phyloP scores from a whole-genome alignment of 2,888 invertebrate species.

The Coelopa pilipes region DNA sequence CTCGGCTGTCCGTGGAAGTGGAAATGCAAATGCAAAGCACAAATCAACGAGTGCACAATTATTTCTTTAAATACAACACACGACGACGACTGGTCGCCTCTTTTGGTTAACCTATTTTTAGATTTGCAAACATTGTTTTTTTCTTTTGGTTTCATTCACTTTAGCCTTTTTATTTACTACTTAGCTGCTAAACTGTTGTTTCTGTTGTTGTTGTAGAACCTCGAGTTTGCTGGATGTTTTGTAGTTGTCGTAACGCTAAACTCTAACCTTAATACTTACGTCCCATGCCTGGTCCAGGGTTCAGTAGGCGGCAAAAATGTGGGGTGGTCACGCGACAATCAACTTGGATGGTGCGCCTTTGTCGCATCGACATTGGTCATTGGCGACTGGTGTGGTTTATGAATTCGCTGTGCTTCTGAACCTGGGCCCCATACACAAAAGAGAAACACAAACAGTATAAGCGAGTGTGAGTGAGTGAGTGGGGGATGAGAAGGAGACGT shows the following conservation, averaged over 20 bases:
- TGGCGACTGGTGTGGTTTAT: conserved; percentile 61
- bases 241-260: conserved; percentile 26
- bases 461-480: no score
- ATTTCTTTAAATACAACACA: no score
- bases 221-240: conserved; percentile 26
- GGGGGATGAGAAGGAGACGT: no score
- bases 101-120: no score
- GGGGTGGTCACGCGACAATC: conserved; percentile 67
- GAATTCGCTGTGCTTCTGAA: conserved; percentile 65
- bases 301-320: conserved; percentile 66
- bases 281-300: conserved; percentile 64
- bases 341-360: conserved; percentile 55
- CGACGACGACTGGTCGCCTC: no score
- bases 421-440: conserved; percentile 50
- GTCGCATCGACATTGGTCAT: conserved; percentile 67
- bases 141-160: neutral
- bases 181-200: neutral
- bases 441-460: neutral
- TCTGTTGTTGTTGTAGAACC: conserved; percentile 15
- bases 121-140: no score
- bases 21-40: no score
- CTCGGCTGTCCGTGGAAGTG: no score
- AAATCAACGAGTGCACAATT: no score
- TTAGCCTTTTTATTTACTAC: neutral
- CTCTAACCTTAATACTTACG: conserved; percentile 62